Evolutionary conservation across 2,888 invertebrate species (phyloP).

Genomic region (Acleris emargana): DNA sequence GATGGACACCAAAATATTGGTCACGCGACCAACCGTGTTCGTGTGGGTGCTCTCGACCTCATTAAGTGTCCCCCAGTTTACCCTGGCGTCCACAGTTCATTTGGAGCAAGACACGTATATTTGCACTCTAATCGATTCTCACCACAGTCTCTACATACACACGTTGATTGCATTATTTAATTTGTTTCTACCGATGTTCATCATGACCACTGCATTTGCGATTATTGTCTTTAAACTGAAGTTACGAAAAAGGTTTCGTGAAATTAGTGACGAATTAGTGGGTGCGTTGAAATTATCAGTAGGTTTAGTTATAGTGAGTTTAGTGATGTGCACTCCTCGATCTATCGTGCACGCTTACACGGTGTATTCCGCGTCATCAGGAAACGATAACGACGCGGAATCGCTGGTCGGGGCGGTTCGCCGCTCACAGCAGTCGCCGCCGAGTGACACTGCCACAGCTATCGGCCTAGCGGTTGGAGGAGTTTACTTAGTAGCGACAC

Average conservation of each 20-base stretch:
- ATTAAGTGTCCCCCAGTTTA: slow-evolving; percentile 84
- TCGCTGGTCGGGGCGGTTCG: slow-evolving; percentile 46
- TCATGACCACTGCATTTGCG: slow-evolving; percentile 57
- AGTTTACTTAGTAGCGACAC: slow-evolving; percentile 53
- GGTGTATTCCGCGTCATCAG: slow-evolving; percentile 56
- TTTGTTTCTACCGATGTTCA: slow-evolving; percentile 65
- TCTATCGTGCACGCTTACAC: slow-evolving; percentile 60
- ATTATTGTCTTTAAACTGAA: slow-evolving; percentile 64
- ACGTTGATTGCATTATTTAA: slow-evolving; percentile 70
- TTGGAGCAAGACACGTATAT: slow-evolving; percentile 62
- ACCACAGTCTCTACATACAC: slow-evolving; percentile 73
- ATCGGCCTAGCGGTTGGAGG: slow-evolving; percentile 60
- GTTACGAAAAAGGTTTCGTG: slow-evolving; percentile 51
- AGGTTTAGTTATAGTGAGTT: slow-evolving; percentile 63
- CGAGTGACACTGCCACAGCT: slow-evolving; percentile 48
- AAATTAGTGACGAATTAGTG: slow-evolving; percentile 55
- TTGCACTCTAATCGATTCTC: slow-evolving; percentile 80
- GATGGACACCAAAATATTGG: slow-evolving; percentile 69
- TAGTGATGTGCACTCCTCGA: slow-evolving; percentile 66
- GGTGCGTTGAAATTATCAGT: slow-evolving; percentile 69
- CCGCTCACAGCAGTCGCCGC: slow-evolving; percentile 44
- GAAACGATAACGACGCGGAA: slow-evolving; percentile 47
- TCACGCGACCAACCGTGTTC: slow-evolving; percentile 79
- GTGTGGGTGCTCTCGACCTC: slow-evolving; percentile 84
- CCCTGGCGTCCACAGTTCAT: slow-evolving; percentile 76